These are phyloP conservation scores for Reticulitermes speratus DNA, from an alignment of 1,140 invertebrate genomes.

Conservation along the genomic window DNA sequence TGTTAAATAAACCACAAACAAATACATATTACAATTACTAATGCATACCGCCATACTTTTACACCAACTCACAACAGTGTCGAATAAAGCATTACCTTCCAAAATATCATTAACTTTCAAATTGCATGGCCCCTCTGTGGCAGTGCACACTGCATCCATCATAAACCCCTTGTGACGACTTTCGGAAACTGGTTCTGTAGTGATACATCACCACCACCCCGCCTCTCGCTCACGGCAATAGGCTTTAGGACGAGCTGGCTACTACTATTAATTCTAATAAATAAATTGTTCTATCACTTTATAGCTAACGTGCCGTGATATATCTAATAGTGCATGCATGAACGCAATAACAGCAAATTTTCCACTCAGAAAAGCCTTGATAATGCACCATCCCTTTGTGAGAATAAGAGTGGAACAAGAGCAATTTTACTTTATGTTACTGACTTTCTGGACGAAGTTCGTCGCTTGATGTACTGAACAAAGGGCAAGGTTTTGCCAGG, in stretches of 20 bases:
- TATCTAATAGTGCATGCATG: conserved; percentile 16
- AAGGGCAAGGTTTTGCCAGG: no score
- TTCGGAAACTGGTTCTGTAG: not conserved
- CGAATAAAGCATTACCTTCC: not conserved
- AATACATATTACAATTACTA: not conserved
- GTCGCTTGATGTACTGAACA: no score
- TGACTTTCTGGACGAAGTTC: no score
- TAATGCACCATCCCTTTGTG: not conserved
- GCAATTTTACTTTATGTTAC: not conserved
- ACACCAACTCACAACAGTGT: not conserved
- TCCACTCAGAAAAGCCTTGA: not conserved
- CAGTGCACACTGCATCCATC: not conserved
- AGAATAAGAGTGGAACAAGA: not conserved
- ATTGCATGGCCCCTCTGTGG: no score
- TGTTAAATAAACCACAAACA: no score
- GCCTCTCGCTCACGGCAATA: not conserved
- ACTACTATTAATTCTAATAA: conserved; percentile 16
- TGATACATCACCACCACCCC: not conserved
- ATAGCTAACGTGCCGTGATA: not conserved
- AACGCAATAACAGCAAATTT: conserved; percentile 8
- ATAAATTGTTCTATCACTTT: conserved; percentile 17
- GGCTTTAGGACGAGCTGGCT: not conserved
- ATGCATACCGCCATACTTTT: not conserved
- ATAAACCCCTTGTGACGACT: not conserved
- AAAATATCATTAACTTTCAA: not conserved